Evolutionary conservation across 2,113 vertebrate species (phyloP).

Genomic region (Oryzias javanicus): DNA sequence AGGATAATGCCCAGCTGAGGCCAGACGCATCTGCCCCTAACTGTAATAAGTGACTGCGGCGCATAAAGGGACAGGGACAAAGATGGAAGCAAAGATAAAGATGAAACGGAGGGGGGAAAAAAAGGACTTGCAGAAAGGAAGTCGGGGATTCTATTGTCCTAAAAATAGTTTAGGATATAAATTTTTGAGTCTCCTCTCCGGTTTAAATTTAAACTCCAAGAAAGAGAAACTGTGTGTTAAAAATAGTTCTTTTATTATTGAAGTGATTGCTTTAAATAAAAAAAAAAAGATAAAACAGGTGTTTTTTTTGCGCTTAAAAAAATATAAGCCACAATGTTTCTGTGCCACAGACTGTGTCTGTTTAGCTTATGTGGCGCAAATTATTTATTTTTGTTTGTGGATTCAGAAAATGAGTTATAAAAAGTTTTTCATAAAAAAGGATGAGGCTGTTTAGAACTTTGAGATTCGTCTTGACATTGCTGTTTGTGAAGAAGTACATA

Average conservation of each 20-base stretch:
- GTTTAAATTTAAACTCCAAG: slow-evolving; percentile 9
- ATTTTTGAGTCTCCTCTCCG: background rate
- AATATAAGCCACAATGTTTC: too few relatives aligned
- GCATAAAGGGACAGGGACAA: slow-evolving; percentile 23
- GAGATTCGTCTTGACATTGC: too few relatives aligned
- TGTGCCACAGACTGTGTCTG: too few relatives aligned
- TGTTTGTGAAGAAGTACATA: too few relatives aligned
- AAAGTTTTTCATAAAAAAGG: too few relatives aligned
- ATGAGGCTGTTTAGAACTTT: too few relatives aligned
- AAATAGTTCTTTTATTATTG: background rate
- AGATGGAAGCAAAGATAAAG: slow-evolving; percentile 24
- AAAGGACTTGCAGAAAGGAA: slow-evolving; percentile 3
- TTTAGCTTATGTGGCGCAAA: too few relatives aligned
- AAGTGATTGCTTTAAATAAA: too few relatives aligned
- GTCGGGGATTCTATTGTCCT: slow-evolving; percentile 6
- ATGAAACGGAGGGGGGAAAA: background rate
- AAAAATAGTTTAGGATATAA: background rate
- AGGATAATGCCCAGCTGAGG: slow-evolving; percentile 69
- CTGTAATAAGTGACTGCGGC: slow-evolving; percentile 52
- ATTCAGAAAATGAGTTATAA: too few relatives aligned
- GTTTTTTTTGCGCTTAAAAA: too few relatives aligned
- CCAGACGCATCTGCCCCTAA: slow-evolving; percentile 55
- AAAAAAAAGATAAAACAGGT: too few relatives aligned
- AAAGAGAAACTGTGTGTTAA: slow-evolving; percentile 20
- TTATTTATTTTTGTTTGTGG: too few relatives aligned